Conservation (phyloP, 2,113 vertebrate species). For the Gadus chalcogrammus region DNA sequence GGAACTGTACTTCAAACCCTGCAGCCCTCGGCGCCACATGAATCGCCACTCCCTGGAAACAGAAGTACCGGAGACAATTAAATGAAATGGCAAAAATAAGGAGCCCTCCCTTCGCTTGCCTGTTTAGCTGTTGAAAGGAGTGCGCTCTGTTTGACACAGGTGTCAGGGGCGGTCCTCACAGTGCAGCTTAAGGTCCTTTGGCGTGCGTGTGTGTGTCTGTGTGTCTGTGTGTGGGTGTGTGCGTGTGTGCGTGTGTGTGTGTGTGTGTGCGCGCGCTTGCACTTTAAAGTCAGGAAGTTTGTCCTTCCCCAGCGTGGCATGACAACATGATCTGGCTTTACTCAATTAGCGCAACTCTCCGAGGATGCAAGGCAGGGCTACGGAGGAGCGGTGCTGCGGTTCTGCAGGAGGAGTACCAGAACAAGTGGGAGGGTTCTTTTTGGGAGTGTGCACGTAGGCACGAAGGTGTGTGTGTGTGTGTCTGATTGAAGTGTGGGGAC, state of each 20-base stretch:
- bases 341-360: conserved; percentile 17
- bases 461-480: conserved; percentile 10
- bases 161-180: conserved; percentile 22
- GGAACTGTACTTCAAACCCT: conserved; percentile 54
- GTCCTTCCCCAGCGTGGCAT: background rate
- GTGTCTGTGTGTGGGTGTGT: background rate
- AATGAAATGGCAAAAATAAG: background rate
- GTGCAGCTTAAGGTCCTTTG: background rate
- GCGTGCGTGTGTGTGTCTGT: background rate
- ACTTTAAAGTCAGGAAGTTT: conserved; percentile 31
- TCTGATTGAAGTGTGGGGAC: conserved; percentile 1
- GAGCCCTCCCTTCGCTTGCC: background rate
- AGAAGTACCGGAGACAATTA: conserved; percentile 44
- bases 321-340: conserved; percentile 27
- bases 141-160: conserved; percentile 17
- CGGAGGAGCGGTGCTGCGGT: conserved; percentile 23
- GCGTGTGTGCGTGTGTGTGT: background rate
- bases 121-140: background rate
- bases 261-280: background rate
- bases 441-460: background rate
- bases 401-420: conserved; percentile 14
- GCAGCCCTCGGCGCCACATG: conserved; percentile 54
- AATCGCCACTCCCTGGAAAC: conserved; percentile 39
- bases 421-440: background rate
- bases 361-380: conserved; percentile 20